Percentiles rank a stretch among this genome's conserved stretches.
Conservation (phyloP, 2,888 invertebrate genomes). For the Eulithis prunata region DNA sequence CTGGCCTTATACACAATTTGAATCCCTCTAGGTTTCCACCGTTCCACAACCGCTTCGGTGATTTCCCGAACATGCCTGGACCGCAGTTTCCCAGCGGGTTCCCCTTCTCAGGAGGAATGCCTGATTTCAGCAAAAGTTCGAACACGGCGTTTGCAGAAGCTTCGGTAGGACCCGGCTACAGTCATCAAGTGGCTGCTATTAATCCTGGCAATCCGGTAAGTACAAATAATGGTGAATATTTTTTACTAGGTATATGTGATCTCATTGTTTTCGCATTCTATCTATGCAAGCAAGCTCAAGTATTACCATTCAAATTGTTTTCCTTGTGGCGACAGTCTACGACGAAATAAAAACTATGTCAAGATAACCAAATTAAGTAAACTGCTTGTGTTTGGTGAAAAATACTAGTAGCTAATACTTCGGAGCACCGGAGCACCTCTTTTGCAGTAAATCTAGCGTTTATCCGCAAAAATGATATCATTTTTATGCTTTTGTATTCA, state of each 20-base stretch:
- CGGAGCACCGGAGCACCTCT: too few species aligned
- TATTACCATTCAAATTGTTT: neutral
- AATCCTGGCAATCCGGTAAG: conserved; percentile 86
- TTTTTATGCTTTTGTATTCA: conserved; percentile 23
- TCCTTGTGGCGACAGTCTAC: neutral
- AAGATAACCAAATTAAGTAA: too few species aligned
- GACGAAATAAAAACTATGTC: too few species aligned
- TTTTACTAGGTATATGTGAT: neutral
- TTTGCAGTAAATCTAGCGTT: too few species aligned
- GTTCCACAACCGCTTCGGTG: conserved; percentile 35
- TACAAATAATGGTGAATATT: neutral
- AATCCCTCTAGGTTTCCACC: conserved; percentile 58
- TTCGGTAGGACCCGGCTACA: conserved; percentile 79
- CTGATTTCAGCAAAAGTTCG: conserved; percentile 38
- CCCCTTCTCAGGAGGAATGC: conserved; percentile 44
- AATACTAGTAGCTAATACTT: too few species aligned
- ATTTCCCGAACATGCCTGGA: conserved; percentile 37
- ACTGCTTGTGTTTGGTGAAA: too few species aligned
- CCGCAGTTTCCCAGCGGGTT: conserved; percentile 34
- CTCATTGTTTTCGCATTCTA: neutral
- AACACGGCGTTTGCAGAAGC: conserved; percentile 79
- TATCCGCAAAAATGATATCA: too few species aligned
- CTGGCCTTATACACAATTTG: conserved; percentile 62
- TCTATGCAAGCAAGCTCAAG: neutral
- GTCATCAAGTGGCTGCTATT: conserved; percentile 84